Percentiles rank a stretch among this genome's conserved stretches.
These are phyloP conservation scores for Nixonia krombeini DNA, from an alignment of 1,140 invertebrate genomes.

Conservation along the genomic window DNA sequence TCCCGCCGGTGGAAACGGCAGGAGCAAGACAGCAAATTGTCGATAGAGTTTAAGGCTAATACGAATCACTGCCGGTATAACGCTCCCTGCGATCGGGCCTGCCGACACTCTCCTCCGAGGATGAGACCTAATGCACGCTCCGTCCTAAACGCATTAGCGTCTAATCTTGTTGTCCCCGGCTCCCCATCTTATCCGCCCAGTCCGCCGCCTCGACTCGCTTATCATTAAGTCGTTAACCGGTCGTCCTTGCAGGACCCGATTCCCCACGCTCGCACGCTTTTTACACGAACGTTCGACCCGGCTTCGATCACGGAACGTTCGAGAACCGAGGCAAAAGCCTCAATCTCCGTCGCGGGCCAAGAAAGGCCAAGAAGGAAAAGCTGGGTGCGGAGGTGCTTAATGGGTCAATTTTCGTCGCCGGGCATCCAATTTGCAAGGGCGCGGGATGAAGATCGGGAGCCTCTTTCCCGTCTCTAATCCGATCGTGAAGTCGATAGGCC, in stretches of 20 bases:
- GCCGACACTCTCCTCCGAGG: conserved; percentile 1
- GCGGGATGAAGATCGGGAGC: conserved; percentile 25
- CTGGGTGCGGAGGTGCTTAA: conserved; percentile 48
- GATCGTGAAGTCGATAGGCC: conserved; percentile 45
- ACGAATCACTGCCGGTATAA: conserved; percentile 6
- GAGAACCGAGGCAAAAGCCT: too few species aligned
- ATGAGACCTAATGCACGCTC: conserved; percentile 31
- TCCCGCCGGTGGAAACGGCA: too few species aligned
- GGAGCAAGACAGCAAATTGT: neutral
- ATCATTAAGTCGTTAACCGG: conserved; percentile 54
- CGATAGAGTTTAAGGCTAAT: conserved; percentile 4
- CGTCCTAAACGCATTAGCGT: conserved; percentile 52
- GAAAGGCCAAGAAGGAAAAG: too few species aligned
- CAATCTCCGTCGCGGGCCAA: too few species aligned
- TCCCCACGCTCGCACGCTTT: neutral
- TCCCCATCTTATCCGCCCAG: conserved; percentile 26
- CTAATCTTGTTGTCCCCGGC: conserved; percentile 53
- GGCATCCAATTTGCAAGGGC: conserved; percentile 65
- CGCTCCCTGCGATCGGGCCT: neutral
- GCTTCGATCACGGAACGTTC: too few species aligned
- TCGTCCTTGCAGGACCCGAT: conserved; percentile 30
- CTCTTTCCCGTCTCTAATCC: conserved; percentile 32
- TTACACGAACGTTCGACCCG: too few species aligned
- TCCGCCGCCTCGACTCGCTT: conserved; percentile 17
- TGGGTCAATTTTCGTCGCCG: conserved; percentile 65